Evolutionary conservation across 2,888 invertebrate genomes (phyloP), one percentile per base, ranked within the genome.

Genomic region (Chymomyza caudatula): DNA sequence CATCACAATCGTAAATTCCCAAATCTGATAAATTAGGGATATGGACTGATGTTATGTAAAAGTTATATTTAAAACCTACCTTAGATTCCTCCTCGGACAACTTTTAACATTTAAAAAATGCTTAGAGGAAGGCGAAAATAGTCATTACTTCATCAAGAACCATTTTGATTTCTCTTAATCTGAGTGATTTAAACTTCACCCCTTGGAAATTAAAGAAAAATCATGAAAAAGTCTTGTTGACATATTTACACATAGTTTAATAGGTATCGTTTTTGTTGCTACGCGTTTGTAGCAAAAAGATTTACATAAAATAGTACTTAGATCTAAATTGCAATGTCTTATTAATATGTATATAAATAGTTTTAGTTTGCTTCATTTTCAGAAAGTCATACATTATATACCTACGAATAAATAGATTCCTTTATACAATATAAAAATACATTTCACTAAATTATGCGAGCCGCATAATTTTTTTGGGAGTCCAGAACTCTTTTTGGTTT

Each of bases 381-480:
- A 73, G 63, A 11, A 37, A 37, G 29, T 37, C 29, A 11, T 37
- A 37, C 29, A 37, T 37, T 37, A 37, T 11, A 37, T 37, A 37
- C 11, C 29, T 37, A 37, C 2, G 29, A 2, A 11, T 37, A 11
- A 11, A 37, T 37, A 69, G 47, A 67, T 66, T 69, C 55, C n/a
- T 43, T 83, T 76, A 76, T 37, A 37, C 29, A 37, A 37, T 86
- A 83, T 71, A 83, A 83, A 83, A 83, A 83, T 86, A 83, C 86
- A 82, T 86, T 83, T 85, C 68, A 78, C 86, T 83, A 86, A 82
- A 86, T 85, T 85, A 73, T 77, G 71, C 68, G 60, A 65, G 25
- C 69, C 68, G 68, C 85, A 66, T 80, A 83, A n/a, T n/a, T n/a
- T n/a, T n/a, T n/a, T n/a, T n/a, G n/a, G n/a, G n/a, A n/a, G n/a